phyloP scores from a whole-genome alignment of 2,888 invertebrate species.

The Cerastoderma edule region DNA sequence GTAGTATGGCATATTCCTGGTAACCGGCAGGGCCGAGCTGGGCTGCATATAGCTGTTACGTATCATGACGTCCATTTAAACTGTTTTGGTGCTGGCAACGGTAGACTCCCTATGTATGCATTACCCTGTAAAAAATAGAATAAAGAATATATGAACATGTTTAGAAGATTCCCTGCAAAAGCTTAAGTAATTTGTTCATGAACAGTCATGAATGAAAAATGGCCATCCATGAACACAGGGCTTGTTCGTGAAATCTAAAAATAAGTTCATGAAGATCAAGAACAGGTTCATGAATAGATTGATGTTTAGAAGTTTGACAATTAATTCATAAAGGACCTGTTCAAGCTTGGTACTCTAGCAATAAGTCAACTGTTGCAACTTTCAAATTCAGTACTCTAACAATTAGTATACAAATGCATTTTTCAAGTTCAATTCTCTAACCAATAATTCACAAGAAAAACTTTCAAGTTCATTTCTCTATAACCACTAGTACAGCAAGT shows the following conservation, averaged over 20 bases:
- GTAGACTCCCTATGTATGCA: not conserved
- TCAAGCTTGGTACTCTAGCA: no score
- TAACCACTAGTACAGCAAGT: no score
- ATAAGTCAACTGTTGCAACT: no score
- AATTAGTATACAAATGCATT: no score
- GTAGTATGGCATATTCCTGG: constrained; percentile 71
- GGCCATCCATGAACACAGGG: not conserved
- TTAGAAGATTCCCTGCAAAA: not conserved
- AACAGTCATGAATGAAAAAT: not conserved
- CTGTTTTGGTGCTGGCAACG: not conserved
- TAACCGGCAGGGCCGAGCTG: constrained; percentile 62
- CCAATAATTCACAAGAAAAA: no score
- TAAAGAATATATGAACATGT: not conserved
- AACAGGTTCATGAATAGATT: not conserved
- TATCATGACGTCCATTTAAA: constrained; percentile 35
- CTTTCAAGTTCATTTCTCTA: no score
- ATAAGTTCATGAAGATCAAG: not conserved
- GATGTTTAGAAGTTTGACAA: constrained; percentile 1
- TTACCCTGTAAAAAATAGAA: not conserved
- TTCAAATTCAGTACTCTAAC: no score
- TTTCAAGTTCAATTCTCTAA: no score
- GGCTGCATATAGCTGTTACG: constrained; percentile 44
- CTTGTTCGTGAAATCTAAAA: not conserved
- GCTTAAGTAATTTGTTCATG: not conserved
- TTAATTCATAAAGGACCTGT: no score